phyloP scores from a whole-genome alignment of 1,140 invertebrate genomes.

The Sarcophaga peregrina region DNA sequence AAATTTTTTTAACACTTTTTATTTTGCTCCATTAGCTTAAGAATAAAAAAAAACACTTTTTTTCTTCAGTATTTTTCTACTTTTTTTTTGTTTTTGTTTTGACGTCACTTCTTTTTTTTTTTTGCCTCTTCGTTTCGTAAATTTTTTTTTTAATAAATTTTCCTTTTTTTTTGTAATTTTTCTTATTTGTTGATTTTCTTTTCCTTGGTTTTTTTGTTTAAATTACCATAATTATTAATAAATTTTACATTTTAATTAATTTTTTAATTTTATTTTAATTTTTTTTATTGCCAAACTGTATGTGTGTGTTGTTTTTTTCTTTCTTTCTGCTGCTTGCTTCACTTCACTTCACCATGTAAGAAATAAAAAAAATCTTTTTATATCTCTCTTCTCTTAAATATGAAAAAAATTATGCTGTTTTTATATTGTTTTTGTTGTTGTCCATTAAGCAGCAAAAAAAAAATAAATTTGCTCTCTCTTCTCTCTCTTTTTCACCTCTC shows the following conservation, averaged over 20 bases:
- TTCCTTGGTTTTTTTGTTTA: neutral
- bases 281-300: neutral
- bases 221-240: too few relatives aligned
- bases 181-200: neutral
- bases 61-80: neutral
- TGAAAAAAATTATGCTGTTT: slow-evolving; percentile 16
- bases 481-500: neutral
- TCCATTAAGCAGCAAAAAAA: neutral
- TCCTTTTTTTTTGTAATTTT: too few relatives aligned
- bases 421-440: neutral
- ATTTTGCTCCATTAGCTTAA: neutral
- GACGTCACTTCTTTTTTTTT: slow-evolving; percentile 15
- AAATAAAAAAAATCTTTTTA: slow-evolving; percentile 19
- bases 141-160: too few relatives aligned
- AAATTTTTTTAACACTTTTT: neutral
- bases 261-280: slow-evolving; percentile 17
- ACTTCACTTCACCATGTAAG: neutral
- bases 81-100: neutral
- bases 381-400: slow-evolving; percentile 24
- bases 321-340: neutral
- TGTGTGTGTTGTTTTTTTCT: neutral
- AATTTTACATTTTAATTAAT: neutral
- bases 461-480: neutral
- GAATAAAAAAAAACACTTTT: neutral
- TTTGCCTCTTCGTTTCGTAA: too few relatives aligned